Evolutionary conservation across 2,113 vertebrate genomes (phyloP).

Genomic region (Pogona vitticeps): DNA sequence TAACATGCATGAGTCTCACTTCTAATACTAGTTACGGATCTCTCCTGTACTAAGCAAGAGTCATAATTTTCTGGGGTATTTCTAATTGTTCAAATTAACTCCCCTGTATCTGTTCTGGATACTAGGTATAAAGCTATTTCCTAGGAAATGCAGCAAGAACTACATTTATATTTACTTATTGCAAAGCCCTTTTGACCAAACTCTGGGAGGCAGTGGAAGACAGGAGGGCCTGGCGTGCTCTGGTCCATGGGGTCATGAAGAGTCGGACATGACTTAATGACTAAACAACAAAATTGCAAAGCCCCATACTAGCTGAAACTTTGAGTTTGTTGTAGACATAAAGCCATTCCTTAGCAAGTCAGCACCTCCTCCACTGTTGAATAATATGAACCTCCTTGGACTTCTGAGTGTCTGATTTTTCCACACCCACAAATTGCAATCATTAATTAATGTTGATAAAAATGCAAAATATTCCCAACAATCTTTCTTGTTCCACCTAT

Average conservation of each 20-base stretch:
- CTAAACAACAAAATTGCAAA: too few relatives aligned
- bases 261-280: too few relatives aligned
- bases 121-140: not conserved
- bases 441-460: not conserved
- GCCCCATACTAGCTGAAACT: not conserved
- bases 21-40: not conserved
- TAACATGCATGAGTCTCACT: not conserved
- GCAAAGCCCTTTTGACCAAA: too few relatives aligned
- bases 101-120: not conserved
- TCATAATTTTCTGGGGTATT: not conserved
- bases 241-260: too few relatives aligned
- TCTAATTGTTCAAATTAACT: not conserved
- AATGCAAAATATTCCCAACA: not conserved
- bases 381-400: not conserved
- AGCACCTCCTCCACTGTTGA: too few relatives aligned
- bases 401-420: not conserved
- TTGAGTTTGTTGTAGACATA: not conserved
- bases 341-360: not conserved
- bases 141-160: not conserved
- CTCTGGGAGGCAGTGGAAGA: too few relatives aligned
- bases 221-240: too few relatives aligned
- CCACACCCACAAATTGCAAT: not conserved
- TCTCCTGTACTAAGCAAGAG: too few relatives aligned
- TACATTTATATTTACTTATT: not conserved
- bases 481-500: not conserved